phyloP scores from a whole-genome alignment of 2,113 vertebrate species.

The Scomber scombrus region DNA sequence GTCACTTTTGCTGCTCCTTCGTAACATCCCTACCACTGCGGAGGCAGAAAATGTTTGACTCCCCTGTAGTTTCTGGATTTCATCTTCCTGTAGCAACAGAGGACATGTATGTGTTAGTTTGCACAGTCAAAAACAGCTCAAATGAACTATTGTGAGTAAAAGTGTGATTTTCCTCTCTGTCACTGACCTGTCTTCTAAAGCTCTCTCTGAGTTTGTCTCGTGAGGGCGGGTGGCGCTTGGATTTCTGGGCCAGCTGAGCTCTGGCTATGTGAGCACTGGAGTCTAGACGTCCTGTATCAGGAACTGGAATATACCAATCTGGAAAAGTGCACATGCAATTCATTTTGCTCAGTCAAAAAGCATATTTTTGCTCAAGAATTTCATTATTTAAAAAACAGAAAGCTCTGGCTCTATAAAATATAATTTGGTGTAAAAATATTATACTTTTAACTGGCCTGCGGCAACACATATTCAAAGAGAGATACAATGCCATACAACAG shows the following conservation, averaged over 20 bases:
- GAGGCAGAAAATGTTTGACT: constrained; percentile 60
- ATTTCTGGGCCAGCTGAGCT: constrained; percentile 91
- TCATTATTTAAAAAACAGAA: background rate
- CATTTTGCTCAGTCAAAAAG: background rate
- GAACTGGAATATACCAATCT: constrained; percentile 82
- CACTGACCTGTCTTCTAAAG: constrained; percentile 75
- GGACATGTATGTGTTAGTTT: background rate
- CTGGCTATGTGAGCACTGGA: constrained; percentile 91
- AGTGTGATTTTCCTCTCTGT: rapidly evolving
- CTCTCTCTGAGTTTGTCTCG: constrained; percentile 89
- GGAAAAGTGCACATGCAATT: constrained; percentile 13
- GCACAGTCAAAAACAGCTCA: background rate
- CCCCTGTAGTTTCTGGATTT: constrained; percentile 64
- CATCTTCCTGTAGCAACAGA: constrained; percentile 73
- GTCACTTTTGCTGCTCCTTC: constrained; percentile 77
- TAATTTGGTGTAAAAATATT: too few species aligned
- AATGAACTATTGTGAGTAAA: background rate
- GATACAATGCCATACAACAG: background rate
- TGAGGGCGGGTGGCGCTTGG: constrained; percentile 91
- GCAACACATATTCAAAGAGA: background rate
- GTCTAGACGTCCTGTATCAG: constrained; percentile 88
- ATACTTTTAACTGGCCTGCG: background rate
- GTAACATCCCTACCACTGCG: constrained; percentile 54
- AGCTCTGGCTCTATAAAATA: background rate
- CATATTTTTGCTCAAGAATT: background rate